Evolutionary conservation across 2,888 invertebrate species (phyloP), one percentile per base, ranked within the genome.

Genomic region (Venusia cambrica): DNA sequence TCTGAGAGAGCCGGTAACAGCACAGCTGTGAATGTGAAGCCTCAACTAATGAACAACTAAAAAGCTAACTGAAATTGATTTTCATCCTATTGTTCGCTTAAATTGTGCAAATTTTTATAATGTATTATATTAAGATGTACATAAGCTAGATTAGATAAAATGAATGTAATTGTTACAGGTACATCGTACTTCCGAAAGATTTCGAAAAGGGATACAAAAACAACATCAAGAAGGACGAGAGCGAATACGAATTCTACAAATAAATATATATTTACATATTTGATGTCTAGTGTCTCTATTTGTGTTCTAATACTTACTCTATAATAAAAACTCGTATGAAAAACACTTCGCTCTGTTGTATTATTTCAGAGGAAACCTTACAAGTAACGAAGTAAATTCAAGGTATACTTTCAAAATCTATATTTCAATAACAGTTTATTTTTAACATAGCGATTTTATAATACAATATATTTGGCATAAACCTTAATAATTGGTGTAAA

Each of bases 141-240:
- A n/a, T n/a, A n/a, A n/a, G n/a, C n/a, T n/a, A n/a, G n/a, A n/a
- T n/a, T n/a, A 21, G 2, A 5, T 9, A 19, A 20, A 6, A 8
- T 9, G 4, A 4, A 10, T 7, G 20, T 4, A 17, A 37, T 48
- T 31, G 12, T 73, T 75, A 36, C 70, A 88, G 88, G 46, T 98
- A 99, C 77, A 98, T 99, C 54, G 99, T 99, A 2, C 88, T 99
- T 33, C 96, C 97, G 3, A 99, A 99, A 87, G 99, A 99, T 88
- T 99, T 99, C 65, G 99, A 99, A 73, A 99, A 99, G 75, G 99
- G 98, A 16, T 99, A 99, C 88, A 99, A 99, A 74, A 99, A 98
- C 72, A 99, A 99, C 70, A 98, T 98, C 68, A 99, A 99, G 88
- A 99, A 99, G 74, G 99, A 99, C 78, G 98, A 98, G 76, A 95